Evolutionary conservation across 2,113 vertebrate species (phyloP), one percentile per base, ranked within the genome.

Genomic region (Heterocephalus glaber): DNA sequence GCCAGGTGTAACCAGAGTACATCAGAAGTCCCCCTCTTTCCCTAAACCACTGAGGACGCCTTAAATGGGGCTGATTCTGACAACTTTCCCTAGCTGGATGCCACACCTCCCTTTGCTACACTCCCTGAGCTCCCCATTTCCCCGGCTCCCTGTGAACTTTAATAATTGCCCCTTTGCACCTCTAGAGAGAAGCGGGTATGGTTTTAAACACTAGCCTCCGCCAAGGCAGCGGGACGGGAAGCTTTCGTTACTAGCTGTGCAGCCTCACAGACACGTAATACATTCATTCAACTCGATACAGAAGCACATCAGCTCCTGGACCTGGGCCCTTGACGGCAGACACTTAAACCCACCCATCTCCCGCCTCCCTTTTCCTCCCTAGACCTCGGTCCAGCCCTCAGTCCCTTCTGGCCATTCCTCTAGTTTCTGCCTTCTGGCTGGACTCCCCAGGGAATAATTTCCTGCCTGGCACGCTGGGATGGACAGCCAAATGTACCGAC

Each of bases 181-280:
- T n/a, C 70, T 2, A 1, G 0, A 6, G 13, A 47, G 58, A 83
- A 79, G 20, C 1, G 0, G 9, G 28, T n/a, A 41, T 60, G 54
- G 54, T 82, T 63, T 90, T 79, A 65, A 49, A 61, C 1, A 84
- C 58, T 80, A 88, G 70, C n/a, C 47, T 77, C 90, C 76, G 44
- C 30, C 33, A 1, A 4, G 26, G 61, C 17, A 5, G n/a, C 9
- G 0, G 14, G 30, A 79, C 44, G 17, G 81, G 74, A 38, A 38
- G 54, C 66, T n/a, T 22, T 86, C 54, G 93, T 96, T 94, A 96
- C 92, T 87, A 95, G 60, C 91, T 63, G 54, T 86, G 95, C 90
- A 28, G 68, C 76, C 89, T 97, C 96, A 66, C 3, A 70, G 68
- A 70, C 92, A 92, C n/a, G 24, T 54, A 52, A 86, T 93, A 11